These are phyloP conservation scores for Tryphoninae sp. DNA, from an alignment of 2,888 invertebrate genomes.

Conservation along the genomic window DNA sequence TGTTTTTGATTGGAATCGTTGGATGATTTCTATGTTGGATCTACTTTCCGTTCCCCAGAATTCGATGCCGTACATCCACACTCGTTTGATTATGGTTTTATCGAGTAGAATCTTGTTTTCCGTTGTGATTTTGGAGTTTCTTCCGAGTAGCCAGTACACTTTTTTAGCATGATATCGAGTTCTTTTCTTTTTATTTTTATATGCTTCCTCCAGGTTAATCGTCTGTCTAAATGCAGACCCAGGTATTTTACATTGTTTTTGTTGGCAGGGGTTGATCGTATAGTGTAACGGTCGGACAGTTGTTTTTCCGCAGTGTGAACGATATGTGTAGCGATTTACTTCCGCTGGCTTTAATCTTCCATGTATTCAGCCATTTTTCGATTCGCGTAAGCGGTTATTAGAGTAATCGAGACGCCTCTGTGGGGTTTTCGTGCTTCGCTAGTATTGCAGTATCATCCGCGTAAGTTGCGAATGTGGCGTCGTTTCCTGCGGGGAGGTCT, in stretches of 20 bases:
- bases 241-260: background rate
- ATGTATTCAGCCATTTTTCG: conserved; percentile 63
- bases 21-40: too few relatives aligned
- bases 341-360: conserved; percentile 67
- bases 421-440: conserved; percentile 39
- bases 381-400: conserved; percentile 32
- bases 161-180: too few relatives aligned
- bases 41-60: too few relatives aligned
- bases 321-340: conserved; percentile 66
- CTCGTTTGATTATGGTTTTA: too few relatives aligned
- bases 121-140: too few relatives aligned
- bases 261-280: conserved; percentile 54
- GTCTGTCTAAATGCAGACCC: too few relatives aligned
- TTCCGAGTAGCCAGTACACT: too few relatives aligned
- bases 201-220: too few relatives aligned
- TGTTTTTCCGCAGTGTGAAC: conserved; percentile 60
- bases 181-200: too few relatives aligned
- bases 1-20: too few relatives aligned
- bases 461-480: conserved; percentile 50
- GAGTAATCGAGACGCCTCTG: conserved; percentile 37
- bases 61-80: too few relatives aligned
- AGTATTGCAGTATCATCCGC: conserved; percentile 65
- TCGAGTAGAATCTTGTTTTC: too few relatives aligned
- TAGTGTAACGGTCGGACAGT: conserved; percentile 43
- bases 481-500: conserved; percentile 50